Evolutionary conservation across 2,888 invertebrate genomes (phyloP).

Genomic region (Isotomurus palustris): DNA sequence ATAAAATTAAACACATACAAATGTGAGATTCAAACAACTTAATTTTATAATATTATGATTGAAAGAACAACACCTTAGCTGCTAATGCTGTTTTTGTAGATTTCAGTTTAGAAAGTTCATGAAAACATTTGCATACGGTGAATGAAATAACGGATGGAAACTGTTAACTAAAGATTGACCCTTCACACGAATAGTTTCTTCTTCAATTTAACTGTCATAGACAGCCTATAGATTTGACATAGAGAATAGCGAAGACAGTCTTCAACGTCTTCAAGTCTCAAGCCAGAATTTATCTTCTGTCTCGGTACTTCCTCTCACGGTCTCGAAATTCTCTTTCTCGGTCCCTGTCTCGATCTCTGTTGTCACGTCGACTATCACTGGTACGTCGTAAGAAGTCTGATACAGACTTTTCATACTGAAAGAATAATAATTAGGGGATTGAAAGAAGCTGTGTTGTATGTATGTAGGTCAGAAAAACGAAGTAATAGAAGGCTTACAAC

Average conservation of each 20-base stretch:
- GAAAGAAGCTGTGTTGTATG: not conserved
- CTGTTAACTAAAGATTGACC: too few species aligned
- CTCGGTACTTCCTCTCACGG: conserved; percentile 42
- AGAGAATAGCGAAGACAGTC: too few species aligned
- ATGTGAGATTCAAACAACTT: too few species aligned
- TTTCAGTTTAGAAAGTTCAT: not conserved
- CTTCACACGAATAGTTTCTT: too few species aligned
- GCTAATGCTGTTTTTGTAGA: not conserved
- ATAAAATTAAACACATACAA: too few species aligned
- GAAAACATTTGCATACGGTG: too few species aligned
- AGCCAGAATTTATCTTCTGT: not conserved
- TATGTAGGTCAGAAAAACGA: not conserved
- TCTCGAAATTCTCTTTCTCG: conserved; percentile 54
- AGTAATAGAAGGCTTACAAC: conserved; percentile 21
- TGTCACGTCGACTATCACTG: conserved; percentile 59
- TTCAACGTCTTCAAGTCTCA: too few species aligned
- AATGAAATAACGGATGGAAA: too few species aligned
- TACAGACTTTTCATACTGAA: conserved; percentile 68
- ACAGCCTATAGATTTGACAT: too few species aligned
- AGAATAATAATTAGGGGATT: conserved; percentile 4
- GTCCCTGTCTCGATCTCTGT: conserved; percentile 51
- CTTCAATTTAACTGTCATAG: too few species aligned
- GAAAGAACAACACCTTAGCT: too few species aligned
- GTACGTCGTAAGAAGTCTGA: conserved; percentile 84
- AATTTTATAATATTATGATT: too few species aligned